A percentile compares a stretch with the other conserved stretches of the same genome.
These are phyloP conservation scores for Drepanosiphum platanoidis DNA, from an alignment of 2,888 invertebrate genomes.

Conservation along the genomic window DNA sequence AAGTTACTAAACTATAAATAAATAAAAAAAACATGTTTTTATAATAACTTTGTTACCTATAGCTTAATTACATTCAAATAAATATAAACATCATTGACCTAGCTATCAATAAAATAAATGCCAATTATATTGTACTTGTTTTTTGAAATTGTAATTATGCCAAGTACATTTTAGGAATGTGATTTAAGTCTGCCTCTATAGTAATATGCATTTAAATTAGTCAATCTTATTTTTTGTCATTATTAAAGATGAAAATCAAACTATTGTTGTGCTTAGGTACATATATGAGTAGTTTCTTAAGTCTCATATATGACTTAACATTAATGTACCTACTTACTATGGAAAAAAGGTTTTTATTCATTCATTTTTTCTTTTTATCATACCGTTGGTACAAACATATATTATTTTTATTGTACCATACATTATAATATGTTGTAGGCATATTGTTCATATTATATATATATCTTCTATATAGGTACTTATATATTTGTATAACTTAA, in stretches of 20 bases:
- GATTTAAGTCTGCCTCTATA: background rate
- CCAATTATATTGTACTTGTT: constrained; percentile 23
- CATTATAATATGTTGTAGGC: background rate
- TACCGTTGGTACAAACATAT: background rate
- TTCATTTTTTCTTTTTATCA: background rate
- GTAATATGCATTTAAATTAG: background rate
- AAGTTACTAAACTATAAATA: background rate
- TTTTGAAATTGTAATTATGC: constrained; percentile 1
- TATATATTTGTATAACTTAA: too few species aligned
- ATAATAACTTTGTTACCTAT: background rate
- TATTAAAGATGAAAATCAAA: background rate
- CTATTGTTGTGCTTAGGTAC: background rate
- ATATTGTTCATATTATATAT: too few species aligned
- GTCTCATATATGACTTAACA: background rate
- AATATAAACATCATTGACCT: constrained; percentile 32
- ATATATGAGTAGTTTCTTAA: background rate
- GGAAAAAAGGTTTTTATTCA: background rate
- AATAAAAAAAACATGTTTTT: background rate
- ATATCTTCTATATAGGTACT: too few species aligned
- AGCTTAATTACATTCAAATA: background rate
- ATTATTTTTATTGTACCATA: background rate
- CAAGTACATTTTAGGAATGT: constrained; percentile 14
- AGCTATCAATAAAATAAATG: background rate
- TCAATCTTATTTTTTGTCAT: background rate
- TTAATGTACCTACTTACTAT: background rate